These are phyloP conservation scores for Acropternis orthonyx DNA, from an alignment of 2,797 vertebrate genomes.

Conservation along the genomic window DNA sequence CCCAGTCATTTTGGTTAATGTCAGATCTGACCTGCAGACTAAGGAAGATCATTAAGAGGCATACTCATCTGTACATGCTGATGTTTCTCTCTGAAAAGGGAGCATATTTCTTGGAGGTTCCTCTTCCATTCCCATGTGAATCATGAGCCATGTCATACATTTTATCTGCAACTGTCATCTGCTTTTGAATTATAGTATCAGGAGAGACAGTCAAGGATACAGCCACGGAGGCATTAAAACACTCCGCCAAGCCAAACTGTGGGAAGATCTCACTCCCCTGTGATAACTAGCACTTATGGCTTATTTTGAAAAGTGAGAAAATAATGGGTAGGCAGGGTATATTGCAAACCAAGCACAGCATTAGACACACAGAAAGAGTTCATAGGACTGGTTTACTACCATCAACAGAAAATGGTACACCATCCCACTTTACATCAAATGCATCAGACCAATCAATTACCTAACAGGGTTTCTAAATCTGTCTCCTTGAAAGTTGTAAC, in stretches of 20 bases:
- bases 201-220: not conserved
- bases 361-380: not conserved
- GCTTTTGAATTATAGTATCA: not conserved
- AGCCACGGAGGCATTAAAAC: not conserved
- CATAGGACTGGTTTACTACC: not conserved
- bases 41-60: not conserved
- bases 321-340: not conserved
- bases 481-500: not conserved
- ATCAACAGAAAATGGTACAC: not conserved
- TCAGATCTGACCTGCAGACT: slow-evolving; percentile 21
- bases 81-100: not conserved
- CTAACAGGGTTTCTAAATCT: not conserved
- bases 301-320: not conserved
- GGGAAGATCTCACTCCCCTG: not conserved
- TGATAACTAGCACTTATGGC: not conserved
- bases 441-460: not conserved
- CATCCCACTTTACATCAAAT: not conserved
- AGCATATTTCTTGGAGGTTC: not conserved
- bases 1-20: not conserved
- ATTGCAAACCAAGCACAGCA: not conserved
- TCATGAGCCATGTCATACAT: rapidly evolving
- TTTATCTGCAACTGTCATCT: slow-evolving; percentile 16
- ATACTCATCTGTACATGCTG: not conserved
- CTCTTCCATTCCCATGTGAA: not conserved
- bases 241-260: not conserved